Evolutionary conservation across 2,888 invertebrate species (phyloP), one percentile per base, ranked within the genome.

Genomic region (Rhabditophanes sp.): DNA sequence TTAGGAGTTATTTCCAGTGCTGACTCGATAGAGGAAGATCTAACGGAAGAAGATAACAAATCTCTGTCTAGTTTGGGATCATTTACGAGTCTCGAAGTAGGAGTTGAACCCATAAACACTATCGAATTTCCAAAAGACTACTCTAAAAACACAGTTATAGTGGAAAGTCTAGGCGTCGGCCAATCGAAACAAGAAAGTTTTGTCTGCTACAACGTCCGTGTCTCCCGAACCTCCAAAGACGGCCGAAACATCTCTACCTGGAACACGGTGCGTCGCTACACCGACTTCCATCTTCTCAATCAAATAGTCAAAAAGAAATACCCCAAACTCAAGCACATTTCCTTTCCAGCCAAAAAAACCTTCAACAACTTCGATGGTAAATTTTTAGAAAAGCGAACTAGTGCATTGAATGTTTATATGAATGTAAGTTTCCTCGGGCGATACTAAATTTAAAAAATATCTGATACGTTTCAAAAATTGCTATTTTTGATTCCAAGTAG

Each of bases 231-330:
- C 14, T 25, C 29, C 11, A 25, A 19, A 12, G 20, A 19, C 17
- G 37, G 37, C 1, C 19, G 26, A 26, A 28, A 17, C 16, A 30
- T 40, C 7, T 37, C 45, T 33, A 42, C 46, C 9, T 87, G 85
- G 83, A 83, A 84, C 61, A 80, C 87, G 39, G 82, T 84, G 56
- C 72, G 88, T 50, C 69, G 88, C 56, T 90, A 87, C 65, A 85
- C 84, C 14, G 87, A 88, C 68, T 90, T 90, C 68, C 76, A 85
- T 61, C 83, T 84, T 62, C 72, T 90, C 12, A 78, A 85, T 65
- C n/a, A n/a, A n/a, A n/a, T n/a, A n/a, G n/a, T 7, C 11, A 14
- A 4, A 31, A 11, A 42, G 6, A 7, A 30, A 78, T 84, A 77
- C 73, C 77, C 79, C 19, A 78, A 79, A 61, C 67, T 85, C 15